A percentile compares a stretch with the other conserved stretches of the same genome.
These are phyloP conservation scores for Hystrix cristata DNA, from an alignment of 2,113 vertebrate genomes.

Conservation along the genomic window DNA sequence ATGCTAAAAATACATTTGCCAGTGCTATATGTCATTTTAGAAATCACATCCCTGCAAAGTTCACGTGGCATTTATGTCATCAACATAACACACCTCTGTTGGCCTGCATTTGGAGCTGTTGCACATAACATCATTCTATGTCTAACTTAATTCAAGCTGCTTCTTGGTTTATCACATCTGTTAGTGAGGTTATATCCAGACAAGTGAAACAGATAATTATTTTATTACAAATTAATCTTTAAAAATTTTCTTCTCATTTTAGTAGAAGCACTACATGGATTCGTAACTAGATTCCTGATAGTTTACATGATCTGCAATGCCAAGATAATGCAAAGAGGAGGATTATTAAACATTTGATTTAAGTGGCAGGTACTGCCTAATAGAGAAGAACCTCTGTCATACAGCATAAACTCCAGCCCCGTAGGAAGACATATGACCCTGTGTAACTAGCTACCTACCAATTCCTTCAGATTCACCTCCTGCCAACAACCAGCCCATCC, in stretches of 20 bases:
- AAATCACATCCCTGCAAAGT: not conserved
- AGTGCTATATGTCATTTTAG: not conserved
- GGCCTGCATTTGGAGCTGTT: not conserved
- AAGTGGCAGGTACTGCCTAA: not conserved
- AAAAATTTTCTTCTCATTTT: not conserved
- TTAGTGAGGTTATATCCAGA: not conserved
- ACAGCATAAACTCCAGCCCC: not conserved
- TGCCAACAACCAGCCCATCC: not conserved
- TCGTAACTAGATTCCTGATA: not conserved
- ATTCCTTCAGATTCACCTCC: not conserved
- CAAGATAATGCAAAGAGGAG: not conserved
- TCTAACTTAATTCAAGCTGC: not conserved
- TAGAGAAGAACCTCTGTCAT: not conserved
- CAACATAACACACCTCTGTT: not conserved
- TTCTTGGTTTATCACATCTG: not conserved
- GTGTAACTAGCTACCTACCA: accelerated
- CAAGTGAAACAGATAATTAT: not conserved
- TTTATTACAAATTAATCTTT: not conserved
- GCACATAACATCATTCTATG: not conserved
- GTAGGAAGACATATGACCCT: not conserved
- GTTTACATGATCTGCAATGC: not conserved
- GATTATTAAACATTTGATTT: not conserved
- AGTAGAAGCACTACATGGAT: not conserved
- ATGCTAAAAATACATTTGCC: not conserved
- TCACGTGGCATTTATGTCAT: not conserved